Evolutionary conservation across 2,113 vertebrate species (phyloP).

Genomic region (Origma solitaria): DNA sequence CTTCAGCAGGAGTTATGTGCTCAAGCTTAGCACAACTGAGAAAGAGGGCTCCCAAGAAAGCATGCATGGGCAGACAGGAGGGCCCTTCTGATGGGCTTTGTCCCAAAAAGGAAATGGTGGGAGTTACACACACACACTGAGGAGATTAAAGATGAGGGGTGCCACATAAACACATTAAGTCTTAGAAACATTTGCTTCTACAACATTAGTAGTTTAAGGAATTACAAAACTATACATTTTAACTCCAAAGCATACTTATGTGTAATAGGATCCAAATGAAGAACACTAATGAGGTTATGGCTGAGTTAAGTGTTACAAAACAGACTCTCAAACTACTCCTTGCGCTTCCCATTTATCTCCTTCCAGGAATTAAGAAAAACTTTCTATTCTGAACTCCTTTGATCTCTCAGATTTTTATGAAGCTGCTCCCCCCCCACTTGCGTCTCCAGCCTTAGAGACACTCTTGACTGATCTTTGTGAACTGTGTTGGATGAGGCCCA

Average conservation of each 20-base stretch:
- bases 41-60: background rate
- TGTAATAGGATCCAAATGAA: background rate
- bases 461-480: background rate
- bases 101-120: background rate
- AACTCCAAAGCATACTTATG: background rate
- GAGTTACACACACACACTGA: background rate
- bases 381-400: constrained; percentile 15
- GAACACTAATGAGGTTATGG: background rate
- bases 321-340: background rate
- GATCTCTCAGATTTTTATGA: background rate
- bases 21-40: background rate
- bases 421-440: background rate
- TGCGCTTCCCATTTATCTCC: background rate
- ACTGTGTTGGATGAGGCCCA: background rate
- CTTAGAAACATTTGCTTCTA: background rate
- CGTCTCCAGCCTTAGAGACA: background rate
- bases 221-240: background rate
- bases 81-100: background rate
- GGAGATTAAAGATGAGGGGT: background rate
- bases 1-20: background rate
- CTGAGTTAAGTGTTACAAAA: background rate
- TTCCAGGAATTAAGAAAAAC: constrained; percentile 12
- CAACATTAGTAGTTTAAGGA: background rate
- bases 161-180: background rate
- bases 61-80: accelerated